These are phyloP conservation scores for Pammene fasciana DNA, from an alignment of 2,888 invertebrate genomes.

Conservation along the genomic window DNA sequence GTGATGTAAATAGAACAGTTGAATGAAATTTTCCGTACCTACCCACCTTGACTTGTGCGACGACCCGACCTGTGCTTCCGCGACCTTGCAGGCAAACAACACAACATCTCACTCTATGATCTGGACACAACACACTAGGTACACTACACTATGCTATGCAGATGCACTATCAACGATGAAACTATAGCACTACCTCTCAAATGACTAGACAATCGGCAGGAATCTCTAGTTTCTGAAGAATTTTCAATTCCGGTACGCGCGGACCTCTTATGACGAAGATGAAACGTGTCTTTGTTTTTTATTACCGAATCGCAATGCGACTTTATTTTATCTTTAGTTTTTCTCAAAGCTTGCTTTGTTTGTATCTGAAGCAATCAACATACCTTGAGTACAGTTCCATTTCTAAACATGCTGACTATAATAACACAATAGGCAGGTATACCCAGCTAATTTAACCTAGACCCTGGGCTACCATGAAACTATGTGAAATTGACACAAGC, in stretches of 20 bases:
- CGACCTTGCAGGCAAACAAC: slow-evolving; percentile 75
- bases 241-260: slow-evolving; percentile 4
- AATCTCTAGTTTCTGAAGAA: slow-evolving; percentile 18
- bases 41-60: slow-evolving; percentile 78
- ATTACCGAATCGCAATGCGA: slow-evolving; percentile 24
- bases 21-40: slow-evolving; percentile 77
- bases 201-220: slow-evolving; percentile 1
- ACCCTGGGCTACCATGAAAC: too few species aligned
- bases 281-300: slow-evolving; percentile 29
- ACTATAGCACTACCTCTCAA: not conserved
- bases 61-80: slow-evolving; percentile 74
- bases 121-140: slow-evolving; percentile 54
- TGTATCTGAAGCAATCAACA: not conserved
- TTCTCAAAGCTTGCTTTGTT: slow-evolving; percentile 16
- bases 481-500: too few species aligned
- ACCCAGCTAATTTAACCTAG: too few species aligned
- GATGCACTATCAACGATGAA: slow-evolving; percentile 18
- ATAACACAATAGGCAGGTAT: too few species aligned
- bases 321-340: slow-evolving; percentile 27
- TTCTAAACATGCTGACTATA: too few species aligned
- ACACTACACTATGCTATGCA: slow-evolving; percentile 50
- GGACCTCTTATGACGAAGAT: slow-evolving; percentile 33
- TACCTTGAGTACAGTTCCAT: not conserved
- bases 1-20: slow-evolving; percentile 78
- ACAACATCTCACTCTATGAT: slow-evolving; percentile 59